Evolutionary conservation across 2,113 vertebrate genomes (phyloP).

Genomic region (Delphinus delphis): DNA sequence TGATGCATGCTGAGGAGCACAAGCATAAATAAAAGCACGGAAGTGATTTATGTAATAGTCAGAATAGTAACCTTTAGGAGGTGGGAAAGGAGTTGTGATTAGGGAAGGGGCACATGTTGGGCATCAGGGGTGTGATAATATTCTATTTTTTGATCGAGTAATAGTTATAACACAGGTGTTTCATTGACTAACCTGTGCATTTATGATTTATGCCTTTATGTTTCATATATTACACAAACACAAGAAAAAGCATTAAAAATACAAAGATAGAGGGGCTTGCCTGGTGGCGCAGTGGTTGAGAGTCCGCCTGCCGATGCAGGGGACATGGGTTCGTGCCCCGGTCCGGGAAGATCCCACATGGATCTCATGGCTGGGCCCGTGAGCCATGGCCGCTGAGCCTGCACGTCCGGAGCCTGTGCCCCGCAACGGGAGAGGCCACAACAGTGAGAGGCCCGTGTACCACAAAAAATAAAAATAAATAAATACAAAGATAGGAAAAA

Average conservation of each 20-base stretch:
- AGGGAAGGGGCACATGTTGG: neutral
- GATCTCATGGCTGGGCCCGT: no score
- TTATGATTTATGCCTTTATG: neutral
- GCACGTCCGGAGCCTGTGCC: no score
- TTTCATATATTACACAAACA: neutral
- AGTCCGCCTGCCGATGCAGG: no score
- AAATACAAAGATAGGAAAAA: neutral
- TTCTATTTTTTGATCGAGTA: constrained; percentile 17
- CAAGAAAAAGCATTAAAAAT: constrained; percentile 25
- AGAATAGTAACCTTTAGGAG: neutral
- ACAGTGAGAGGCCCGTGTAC: no score
- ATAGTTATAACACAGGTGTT: neutral
- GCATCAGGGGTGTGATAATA: neutral
- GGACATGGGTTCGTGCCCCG: no score
- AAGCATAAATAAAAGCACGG: neutral
- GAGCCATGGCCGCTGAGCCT: no score
- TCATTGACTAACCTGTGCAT: neutral
- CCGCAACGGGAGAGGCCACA: no score
- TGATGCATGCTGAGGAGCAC: neutral
- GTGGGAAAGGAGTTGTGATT: neutral
- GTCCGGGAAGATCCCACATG: no score
- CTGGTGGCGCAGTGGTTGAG: no score
- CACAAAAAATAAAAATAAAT: no score
- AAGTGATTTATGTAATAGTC: neutral
- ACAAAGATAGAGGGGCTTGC: neutral